Conservation (phyloP, 2,888 invertebrate genomes). For the Eulithis prunata region DNA sequence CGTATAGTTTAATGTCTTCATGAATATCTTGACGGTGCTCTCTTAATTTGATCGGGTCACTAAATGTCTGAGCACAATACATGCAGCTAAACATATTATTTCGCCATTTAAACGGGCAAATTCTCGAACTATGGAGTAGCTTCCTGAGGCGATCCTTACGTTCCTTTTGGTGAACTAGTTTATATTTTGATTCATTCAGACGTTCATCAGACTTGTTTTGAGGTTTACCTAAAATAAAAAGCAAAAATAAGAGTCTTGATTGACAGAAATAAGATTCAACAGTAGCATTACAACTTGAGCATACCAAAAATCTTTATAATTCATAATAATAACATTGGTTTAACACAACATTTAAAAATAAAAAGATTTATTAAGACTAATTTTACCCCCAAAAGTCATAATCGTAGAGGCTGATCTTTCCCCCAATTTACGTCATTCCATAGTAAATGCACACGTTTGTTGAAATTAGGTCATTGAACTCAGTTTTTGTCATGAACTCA, state of each 20-base stretch:
- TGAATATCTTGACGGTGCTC: not conserved
- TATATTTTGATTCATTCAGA: constrained; percentile 1
- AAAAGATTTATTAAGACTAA: too few species aligned
- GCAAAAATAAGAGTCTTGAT: not conserved
- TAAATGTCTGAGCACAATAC: constrained; percentile 50
- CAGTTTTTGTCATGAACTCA: too few species aligned
- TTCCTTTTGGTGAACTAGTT: not conserved
- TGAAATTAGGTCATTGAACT: too few species aligned
- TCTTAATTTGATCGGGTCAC: constrained; percentile 24
- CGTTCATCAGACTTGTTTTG: constrained; percentile 2
- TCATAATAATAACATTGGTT: too few species aligned
- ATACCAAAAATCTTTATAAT: too few species aligned
- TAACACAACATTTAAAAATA: too few species aligned
- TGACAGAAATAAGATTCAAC: not conserved
- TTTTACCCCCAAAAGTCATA: too few species aligned
- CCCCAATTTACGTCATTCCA: too few species aligned
- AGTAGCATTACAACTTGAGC: too few species aligned
- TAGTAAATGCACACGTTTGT: too few species aligned
- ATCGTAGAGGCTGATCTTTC: too few species aligned
- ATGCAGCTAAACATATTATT: constrained; percentile 41
- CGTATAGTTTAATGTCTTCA: not conserved
- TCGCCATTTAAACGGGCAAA: constrained; percentile 14
- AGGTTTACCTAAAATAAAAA: constrained; percentile 13
- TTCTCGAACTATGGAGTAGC: constrained; percentile 4
- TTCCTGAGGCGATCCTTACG: constrained; percentile 2